These are phyloP conservation scores for Cryptotermes secundus DNA, from an alignment of 1,140 invertebrate genomes.

Conservation along the genomic window DNA sequence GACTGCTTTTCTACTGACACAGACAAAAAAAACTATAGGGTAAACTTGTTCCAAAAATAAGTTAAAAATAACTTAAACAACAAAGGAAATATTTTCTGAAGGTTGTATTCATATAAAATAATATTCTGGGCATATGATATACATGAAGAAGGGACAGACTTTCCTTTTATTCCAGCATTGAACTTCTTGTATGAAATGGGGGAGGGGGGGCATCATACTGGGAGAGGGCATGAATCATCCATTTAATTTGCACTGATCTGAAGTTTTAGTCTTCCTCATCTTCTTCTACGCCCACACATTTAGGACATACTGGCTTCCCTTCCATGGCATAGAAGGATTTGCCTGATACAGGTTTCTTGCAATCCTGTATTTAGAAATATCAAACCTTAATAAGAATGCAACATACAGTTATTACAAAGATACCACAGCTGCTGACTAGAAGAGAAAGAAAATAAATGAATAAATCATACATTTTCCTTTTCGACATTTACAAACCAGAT, in stretches of 20 bases:
- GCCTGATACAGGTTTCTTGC: slow-evolving; percentile 85
- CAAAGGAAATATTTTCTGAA: not conserved
- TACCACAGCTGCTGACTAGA: not conserved
- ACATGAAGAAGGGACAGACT: not conserved
- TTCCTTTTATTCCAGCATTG: not conserved
- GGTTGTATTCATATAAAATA: not conserved
- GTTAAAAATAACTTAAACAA: not conserved
- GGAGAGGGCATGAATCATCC: slow-evolving; percentile 21
- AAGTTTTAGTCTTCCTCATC: slow-evolving; percentile 57
- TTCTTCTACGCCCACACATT: slow-evolving; percentile 86
- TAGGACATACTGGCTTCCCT: slow-evolving; percentile 85
- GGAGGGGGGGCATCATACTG: not conserved
- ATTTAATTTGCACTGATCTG: slow-evolving; percentile 28
- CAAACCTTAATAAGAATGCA: slow-evolving; percentile 40
- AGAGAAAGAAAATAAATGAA: not conserved
- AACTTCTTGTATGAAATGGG: not conserved
- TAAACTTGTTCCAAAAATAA: not conserved
- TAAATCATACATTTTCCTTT: not conserved
- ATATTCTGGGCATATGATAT: not conserved
- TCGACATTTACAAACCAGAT: not conserved
- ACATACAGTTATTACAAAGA: not conserved
- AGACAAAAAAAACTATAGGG: not conserved
- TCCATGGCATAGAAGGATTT: slow-evolving; percentile 95
- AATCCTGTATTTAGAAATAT: slow-evolving; percentile 67
- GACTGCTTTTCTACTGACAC: not conserved